Conservation (phyloP, 2,888 invertebrate genomes). For the Drosophila sordidula region DNA sequence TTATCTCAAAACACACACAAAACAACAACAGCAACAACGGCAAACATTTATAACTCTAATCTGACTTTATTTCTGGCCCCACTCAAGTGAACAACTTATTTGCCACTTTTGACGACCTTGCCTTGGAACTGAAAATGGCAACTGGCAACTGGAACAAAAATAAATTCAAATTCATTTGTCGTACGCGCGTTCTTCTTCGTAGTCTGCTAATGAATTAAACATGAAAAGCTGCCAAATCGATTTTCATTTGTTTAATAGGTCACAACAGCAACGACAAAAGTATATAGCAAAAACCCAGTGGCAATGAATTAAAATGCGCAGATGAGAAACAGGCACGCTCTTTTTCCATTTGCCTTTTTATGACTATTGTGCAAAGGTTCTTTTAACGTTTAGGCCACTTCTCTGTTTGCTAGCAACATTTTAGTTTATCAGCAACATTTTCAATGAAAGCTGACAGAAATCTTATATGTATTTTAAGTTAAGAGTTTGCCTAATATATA, state of each 20-base stretch:
- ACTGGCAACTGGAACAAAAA: constrained; percentile 16
- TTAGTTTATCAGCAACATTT: constrained; percentile 13
- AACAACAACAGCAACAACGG: not conserved
- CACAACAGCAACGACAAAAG: constrained; percentile 29
- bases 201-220: constrained; percentile 50
- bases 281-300: constrained; percentile 10
- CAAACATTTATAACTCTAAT: constrained; percentile 28
- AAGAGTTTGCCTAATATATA: too few species aligned
- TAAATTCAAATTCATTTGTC: constrained; percentile 20
- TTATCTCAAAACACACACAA: constrained; percentile 22
- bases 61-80: constrained; percentile 30
- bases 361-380: constrained; percentile 15
- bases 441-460: not conserved
- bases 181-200: constrained; percentile 12
- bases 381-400: constrained; percentile 8
- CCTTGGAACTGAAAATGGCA: constrained; percentile 8
- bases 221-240: constrained; percentile 54
- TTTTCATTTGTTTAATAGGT: constrained; percentile 57
- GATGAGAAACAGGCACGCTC: constrained; percentile 38
- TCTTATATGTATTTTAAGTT: too few species aligned
- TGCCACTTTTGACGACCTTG: constrained; percentile 35
- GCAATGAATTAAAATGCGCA: constrained; percentile 23
- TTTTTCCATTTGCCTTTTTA: constrained; percentile 22
- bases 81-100: constrained; percentile 24
- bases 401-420: constrained; percentile 23